phyloP scores from a whole-genome alignment of 2,888 invertebrate genomes.

The Calephelis perditalis region DNA sequence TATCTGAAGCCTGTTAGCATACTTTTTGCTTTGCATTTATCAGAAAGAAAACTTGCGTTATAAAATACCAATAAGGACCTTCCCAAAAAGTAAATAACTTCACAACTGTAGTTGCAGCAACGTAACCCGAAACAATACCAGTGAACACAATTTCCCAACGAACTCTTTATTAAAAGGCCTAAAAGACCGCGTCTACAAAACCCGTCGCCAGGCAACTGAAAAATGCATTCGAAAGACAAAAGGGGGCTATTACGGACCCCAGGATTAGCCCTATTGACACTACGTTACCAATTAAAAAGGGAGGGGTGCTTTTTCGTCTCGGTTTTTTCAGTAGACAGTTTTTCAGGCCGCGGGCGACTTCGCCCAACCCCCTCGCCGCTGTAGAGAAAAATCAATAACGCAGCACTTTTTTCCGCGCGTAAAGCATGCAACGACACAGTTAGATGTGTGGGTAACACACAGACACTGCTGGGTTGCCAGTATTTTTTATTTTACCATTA shows the following conservation, averaged over 20 bases:
- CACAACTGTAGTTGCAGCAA: neutral
- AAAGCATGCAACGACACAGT: constrained; percentile 76
- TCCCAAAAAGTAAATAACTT: constrained; percentile 4
- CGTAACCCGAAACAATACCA: constrained; percentile 2
- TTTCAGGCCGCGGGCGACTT: constrained; percentile 73
- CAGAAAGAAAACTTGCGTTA: too few species aligned
- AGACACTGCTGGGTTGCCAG: constrained; percentile 58
- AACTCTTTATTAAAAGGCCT: constrained; percentile 32
- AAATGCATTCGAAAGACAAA: constrained; percentile 73
- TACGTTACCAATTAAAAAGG: constrained; percentile 78
- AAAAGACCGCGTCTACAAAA: constrained; percentile 36
- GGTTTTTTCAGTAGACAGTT: constrained; percentile 77
- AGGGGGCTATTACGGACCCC: constrained; percentile 68
- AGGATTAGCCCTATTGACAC: constrained; percentile 78
- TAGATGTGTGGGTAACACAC: constrained; percentile 52
- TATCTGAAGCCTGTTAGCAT: too few species aligned
- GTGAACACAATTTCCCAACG: constrained; percentile 9
- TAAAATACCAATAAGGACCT: neutral
- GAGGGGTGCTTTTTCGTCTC: constrained; percentile 77
- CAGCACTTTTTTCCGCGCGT: constrained; percentile 79
- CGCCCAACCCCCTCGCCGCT: constrained; percentile 53
- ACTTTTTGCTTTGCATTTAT: too few species aligned
- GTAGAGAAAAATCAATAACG: constrained; percentile 79
- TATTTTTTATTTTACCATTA: constrained; percentile 62
- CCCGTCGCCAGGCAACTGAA: constrained; percentile 60